phyloP scores from a whole-genome alignment of 2,797 vertebrate species.

The Enoplosus armatus region DNA sequence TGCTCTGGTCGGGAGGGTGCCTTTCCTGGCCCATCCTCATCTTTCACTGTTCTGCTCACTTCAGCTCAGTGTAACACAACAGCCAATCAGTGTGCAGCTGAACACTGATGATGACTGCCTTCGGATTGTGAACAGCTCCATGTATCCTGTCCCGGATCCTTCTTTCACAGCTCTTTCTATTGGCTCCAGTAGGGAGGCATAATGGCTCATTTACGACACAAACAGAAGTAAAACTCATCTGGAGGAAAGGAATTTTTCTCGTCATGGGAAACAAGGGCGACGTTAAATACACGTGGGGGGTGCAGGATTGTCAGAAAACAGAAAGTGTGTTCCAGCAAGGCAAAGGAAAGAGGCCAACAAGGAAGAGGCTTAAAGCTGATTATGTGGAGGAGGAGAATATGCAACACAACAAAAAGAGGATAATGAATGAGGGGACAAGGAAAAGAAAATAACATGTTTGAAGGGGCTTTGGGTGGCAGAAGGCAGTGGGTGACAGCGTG shows the following conservation, averaged over 20 bases:
- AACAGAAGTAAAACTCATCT: constrained; percentile 53
- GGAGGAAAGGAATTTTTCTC: constrained; percentile 42
- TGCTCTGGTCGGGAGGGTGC: constrained; percentile 56
- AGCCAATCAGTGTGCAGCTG: constrained; percentile 69
- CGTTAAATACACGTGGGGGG: constrained; percentile 6
- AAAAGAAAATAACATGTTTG: constrained; percentile 16
- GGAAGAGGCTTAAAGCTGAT: not conserved
- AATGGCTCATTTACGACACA: constrained; percentile 71
- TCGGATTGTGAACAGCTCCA: constrained; percentile 36
- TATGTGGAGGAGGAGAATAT: constrained; percentile 1
- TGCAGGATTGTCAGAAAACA: not conserved
- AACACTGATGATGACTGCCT: constrained; percentile 46
- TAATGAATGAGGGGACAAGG: not conserved
- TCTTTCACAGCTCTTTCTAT: constrained; percentile 70
- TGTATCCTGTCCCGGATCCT: constrained; percentile 65
- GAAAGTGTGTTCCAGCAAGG: constrained; percentile 6
- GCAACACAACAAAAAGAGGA: not conserved
- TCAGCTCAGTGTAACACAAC: constrained; percentile 53
- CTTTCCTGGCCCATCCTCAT: constrained; percentile 55
- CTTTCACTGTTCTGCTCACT: constrained; percentile 52
- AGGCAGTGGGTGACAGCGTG: constrained; percentile 61
- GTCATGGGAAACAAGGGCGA: constrained; percentile 26
- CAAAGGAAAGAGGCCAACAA: constrained; percentile 5
- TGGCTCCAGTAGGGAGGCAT: constrained; percentile 70
- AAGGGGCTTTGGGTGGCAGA: constrained; percentile 47